phyloP scores from a whole-genome alignment of 2,113 vertebrate genomes.

The Eulemur macaco region DNA sequence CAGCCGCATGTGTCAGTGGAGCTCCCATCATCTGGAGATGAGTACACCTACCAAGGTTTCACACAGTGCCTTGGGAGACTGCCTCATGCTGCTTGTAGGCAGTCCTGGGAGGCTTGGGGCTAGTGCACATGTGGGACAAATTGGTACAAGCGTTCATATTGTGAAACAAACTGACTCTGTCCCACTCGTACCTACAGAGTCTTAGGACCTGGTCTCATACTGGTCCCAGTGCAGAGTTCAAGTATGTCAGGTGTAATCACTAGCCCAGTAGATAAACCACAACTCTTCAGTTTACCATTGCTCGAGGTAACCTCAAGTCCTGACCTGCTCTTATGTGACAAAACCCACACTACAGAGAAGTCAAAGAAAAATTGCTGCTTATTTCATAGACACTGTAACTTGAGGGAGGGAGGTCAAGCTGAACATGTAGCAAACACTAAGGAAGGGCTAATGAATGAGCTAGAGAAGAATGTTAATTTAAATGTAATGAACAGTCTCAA shows the following conservation, averaged over 20 bases:
- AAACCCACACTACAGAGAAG: neutral
- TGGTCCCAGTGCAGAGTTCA: neutral
- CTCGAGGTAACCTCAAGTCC: neutral
- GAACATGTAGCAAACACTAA: neutral
- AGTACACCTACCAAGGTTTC: neutral
- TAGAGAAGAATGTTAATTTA: neutral
- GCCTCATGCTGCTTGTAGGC: neutral
- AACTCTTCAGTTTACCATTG: neutral
- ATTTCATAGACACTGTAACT: neutral
- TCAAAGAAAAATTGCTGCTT: neutral
- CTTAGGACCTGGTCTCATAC: neutral
- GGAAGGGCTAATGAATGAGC: neutral
- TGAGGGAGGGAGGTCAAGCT: neutral
- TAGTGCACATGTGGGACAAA: neutral
- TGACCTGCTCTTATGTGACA: neutral
- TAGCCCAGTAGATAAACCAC: neutral
- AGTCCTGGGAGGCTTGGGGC: neutral
- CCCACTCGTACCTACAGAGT: too few relatives aligned
- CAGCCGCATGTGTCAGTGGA: neutral
- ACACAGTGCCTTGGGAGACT: neutral
- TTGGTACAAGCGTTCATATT: neutral
- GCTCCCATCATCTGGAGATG: neutral
- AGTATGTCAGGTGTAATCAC: neutral
- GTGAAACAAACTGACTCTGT: neutral
- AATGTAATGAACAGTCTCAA: conserved; percentile 22